These are phyloP conservation scores for Ceratina australensis DNA, from an alignment of 1,140 invertebrate species.

Conservation along the genomic window DNA sequence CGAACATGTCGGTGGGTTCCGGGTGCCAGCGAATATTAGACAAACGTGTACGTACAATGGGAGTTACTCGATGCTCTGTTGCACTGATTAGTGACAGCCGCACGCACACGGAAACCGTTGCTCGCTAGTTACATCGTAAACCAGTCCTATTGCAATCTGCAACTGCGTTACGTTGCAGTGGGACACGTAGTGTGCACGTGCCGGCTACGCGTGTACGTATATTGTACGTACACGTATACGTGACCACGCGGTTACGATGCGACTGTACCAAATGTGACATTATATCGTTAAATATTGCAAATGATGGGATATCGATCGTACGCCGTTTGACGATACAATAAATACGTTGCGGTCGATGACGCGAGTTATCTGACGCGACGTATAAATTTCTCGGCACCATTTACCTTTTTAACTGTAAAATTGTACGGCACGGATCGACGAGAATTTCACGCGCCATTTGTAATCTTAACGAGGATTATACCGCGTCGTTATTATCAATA, in stretches of 20 bases:
- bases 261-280: conserved; percentile 28
- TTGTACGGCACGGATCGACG: background rate
- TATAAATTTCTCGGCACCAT: background rate
- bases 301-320: conserved; percentile 1
- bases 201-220: background rate
- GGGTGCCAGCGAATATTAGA: conserved; percentile 36
- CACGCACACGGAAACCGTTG: conserved; percentile 26
- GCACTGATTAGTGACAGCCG: conserved; percentile 46
- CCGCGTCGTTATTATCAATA: background rate
- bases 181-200: conserved; percentile 3
- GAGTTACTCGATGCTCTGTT: conserved; percentile 29
- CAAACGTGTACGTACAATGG: conserved; percentile 17
- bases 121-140: conserved; percentile 41
- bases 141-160: conserved; percentile 46
- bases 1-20: conserved; percentile 19
- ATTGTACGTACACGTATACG: no score
- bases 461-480: background rate
- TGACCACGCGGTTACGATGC: background rate
- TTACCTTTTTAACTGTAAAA: background rate
- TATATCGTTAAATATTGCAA: conserved; percentile 36
- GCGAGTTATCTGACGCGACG: background rate
- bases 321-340: background rate
- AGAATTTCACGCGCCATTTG: background rate
- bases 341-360: background rate
- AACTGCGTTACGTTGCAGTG: conserved; percentile 35